Percentiles rank a stretch among this genome's conserved stretches.
phyloP scores from a whole-genome alignment of 2,113 vertebrate species.

The Scomber scombrus region DNA sequence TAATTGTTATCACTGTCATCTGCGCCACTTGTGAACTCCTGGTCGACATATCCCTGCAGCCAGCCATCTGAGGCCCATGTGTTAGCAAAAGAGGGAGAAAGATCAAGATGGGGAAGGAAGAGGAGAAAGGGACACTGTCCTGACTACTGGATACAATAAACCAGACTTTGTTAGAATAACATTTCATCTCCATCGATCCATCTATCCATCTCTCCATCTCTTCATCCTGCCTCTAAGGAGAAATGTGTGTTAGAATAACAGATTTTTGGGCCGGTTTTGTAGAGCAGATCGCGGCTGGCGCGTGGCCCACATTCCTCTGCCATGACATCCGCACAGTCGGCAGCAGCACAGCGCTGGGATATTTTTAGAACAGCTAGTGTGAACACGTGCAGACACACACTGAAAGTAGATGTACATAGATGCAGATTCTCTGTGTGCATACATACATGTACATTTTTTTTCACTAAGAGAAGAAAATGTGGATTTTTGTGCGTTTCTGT shows the following conservation, averaged over 20 bases:
- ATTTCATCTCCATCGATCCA: constrained; percentile 43
- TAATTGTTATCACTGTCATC: constrained; percentile 46
- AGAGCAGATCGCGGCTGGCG: constrained; percentile 77
- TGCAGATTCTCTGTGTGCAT: constrained; percentile 14
- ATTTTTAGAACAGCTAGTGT: constrained; percentile 76
- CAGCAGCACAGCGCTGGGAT: constrained; percentile 53
- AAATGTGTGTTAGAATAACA: constrained; percentile 80
- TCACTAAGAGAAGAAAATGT: background rate
- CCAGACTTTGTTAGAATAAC: constrained; percentile 69
- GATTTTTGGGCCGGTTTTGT: constrained; percentile 76
- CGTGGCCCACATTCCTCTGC: constrained; percentile 80
- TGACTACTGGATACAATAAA: constrained; percentile 69
- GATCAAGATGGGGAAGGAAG: constrained; percentile 25
- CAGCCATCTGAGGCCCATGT: constrained; percentile 74
- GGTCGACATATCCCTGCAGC: constrained; percentile 25
- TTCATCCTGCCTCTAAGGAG: constrained; percentile 35
- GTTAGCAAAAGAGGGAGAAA: constrained; percentile 28
- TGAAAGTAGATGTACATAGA: background rate
- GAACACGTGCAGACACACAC: constrained; percentile 6
- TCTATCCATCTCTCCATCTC: constrained; percentile 27
- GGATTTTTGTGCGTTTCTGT: background rate
- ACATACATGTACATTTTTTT: background rate
- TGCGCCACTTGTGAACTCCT: constrained; percentile 37
- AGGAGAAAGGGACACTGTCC: constrained; percentile 5
- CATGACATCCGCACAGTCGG: constrained; percentile 77